These are phyloP conservation scores for Gymnocephalus cernua DNA, from an alignment of 2,113 vertebrate species.

Conservation along the genomic window DNA sequence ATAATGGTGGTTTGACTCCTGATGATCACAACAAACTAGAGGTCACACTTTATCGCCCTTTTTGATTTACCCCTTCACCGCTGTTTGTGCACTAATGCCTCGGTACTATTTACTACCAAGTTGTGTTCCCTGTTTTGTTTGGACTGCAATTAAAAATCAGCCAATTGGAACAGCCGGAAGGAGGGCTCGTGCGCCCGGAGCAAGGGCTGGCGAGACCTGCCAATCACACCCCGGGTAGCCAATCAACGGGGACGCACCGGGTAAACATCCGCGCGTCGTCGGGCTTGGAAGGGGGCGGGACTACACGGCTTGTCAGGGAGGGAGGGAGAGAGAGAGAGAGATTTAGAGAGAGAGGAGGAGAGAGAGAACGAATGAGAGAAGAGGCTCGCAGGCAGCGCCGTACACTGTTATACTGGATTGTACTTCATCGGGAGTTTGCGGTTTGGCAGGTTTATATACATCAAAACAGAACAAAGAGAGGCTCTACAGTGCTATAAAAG, in stretches of 20 bases:
- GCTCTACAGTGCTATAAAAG: slow-evolving; percentile 80
- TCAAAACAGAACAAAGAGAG: slow-evolving; percentile 89
- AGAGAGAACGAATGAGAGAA: slow-evolving; percentile 78
- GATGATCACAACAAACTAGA: slow-evolving; percentile 2
- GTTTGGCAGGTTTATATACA: slow-evolving; percentile 88
- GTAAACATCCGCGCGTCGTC: slow-evolving; percentile 92
- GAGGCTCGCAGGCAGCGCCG: slow-evolving; percentile 77
- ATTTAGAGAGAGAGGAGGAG: slow-evolving; percentile 71
- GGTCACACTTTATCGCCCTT: slow-evolving; percentile 10
- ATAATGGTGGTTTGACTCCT: neutral
- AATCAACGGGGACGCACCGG: slow-evolving; percentile 88
- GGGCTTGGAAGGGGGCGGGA: slow-evolving; percentile 83
- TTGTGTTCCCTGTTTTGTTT: slow-evolving; percentile 78
- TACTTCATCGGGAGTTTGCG: slow-evolving; percentile 92
- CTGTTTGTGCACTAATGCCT: slow-evolving; percentile 51
- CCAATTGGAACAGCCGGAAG: slow-evolving; percentile 96
- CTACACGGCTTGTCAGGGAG: slow-evolving; percentile 78
- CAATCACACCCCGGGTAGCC: slow-evolving; percentile 89
- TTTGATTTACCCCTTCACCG: slow-evolving; percentile 22
- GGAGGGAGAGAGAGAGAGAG: slow-evolving; percentile 59
- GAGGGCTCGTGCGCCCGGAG: slow-evolving; percentile 84
- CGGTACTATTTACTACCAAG: slow-evolving; percentile 69
- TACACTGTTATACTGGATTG: slow-evolving; percentile 81
- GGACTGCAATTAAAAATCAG: slow-evolving; percentile 93
- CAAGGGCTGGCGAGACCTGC: slow-evolving; percentile 84